Percentiles rank a stretch among this genome's conserved stretches.
These are phyloP conservation scores for Micronisus gabar DNA, from an alignment of 2,113 vertebrate species.

Conservation along the genomic window DNA sequence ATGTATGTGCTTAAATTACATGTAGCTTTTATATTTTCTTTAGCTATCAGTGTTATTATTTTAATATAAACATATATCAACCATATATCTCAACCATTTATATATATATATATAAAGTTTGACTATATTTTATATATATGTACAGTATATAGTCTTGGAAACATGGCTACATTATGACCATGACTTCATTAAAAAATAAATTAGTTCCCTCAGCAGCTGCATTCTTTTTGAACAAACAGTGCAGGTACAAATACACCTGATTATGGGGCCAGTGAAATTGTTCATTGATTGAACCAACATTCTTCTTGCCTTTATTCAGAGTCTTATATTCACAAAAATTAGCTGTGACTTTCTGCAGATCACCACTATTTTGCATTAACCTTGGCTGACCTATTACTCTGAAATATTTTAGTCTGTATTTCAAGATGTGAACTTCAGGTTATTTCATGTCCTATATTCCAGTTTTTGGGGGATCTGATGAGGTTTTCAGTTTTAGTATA, in stretches of 20 bases:
- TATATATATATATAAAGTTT: background rate
- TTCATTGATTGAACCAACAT: background rate
- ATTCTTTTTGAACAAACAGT: background rate
- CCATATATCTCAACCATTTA: background rate
- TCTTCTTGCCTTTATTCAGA: background rate
- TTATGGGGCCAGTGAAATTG: background rate
- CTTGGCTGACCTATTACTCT: background rate
- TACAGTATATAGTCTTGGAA: background rate
- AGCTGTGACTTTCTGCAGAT: background rate
- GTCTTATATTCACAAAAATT: background rate
- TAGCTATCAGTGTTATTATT: background rate
- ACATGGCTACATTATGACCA: background rate
- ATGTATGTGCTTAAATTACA: background rate
- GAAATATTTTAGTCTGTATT: background rate
- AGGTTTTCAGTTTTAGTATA: background rate
- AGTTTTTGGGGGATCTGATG: background rate
- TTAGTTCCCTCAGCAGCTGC: background rate
- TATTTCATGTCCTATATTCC: background rate
- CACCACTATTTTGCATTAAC: background rate
- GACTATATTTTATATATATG: background rate
- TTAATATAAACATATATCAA: background rate
- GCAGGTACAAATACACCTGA: background rate
- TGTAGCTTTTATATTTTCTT: background rate
- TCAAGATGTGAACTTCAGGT: background rate
- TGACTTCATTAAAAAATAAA: background rate